Percentiles rank a stretch among this genome's conserved stretches.
phyloP scores from a whole-genome alignment of 2,797 vertebrate species.

The Macrochelys suwanniensis region DNA sequence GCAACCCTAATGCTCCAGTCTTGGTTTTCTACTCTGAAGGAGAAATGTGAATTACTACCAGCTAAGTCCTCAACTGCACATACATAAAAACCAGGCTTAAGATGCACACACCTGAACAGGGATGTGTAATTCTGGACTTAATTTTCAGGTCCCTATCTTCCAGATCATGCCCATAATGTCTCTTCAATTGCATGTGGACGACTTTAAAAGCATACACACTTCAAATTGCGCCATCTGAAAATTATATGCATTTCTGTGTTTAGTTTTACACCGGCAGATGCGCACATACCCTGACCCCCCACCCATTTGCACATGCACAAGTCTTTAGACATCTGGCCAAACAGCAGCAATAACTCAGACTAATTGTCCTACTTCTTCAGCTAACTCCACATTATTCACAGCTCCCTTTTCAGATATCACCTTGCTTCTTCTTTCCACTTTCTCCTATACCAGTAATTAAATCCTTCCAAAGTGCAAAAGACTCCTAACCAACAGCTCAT shows the following conservation, averaged over 20 bases:
- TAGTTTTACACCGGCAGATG: neutral
- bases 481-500: neutral
- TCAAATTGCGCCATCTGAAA: neutral
- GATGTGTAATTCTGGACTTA: neutral
- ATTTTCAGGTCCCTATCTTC: neutral
- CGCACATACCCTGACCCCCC: neutral
- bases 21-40: neutral
- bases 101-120: neutral
- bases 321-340: neutral
- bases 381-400: neutral
- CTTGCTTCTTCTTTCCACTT: neutral
- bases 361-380: neutral
- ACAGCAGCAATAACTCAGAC: neutral
- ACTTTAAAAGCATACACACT: neutral
- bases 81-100: neutral
- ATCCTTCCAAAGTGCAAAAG: neutral
- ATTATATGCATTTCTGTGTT: neutral
- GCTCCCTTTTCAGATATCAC: neutral
- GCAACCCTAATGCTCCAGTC: neutral
- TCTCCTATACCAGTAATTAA: neutral
- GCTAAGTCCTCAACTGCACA: neutral
- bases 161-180: neutral
- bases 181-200: neutral
- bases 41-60: neutral
- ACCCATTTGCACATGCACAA: neutral